Evolutionary conservation across 2,797 vertebrate species (phyloP), one percentile per base, ranked within the genome.

Genomic region (Selene dorsalis): DNA sequence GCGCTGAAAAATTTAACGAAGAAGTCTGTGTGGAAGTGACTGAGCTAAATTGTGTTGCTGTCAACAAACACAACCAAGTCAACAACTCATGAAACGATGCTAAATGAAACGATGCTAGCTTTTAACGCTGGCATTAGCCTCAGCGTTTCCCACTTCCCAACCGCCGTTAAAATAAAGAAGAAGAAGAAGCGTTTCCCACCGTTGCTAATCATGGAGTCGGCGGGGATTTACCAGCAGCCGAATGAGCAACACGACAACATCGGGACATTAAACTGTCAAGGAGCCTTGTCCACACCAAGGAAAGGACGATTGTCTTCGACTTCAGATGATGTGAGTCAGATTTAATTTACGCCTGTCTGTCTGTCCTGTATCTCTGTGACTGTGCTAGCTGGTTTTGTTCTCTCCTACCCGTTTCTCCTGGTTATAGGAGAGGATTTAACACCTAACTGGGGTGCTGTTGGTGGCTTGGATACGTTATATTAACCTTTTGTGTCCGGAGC

Each of bases 281-380:
- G 38, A 60, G n/a, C 20, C 26, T 38, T 4, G 32, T 12, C 11
- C 12, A 1, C n/a, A 22, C 1, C n/a, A 30, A 50, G 6, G 32
- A n/a, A 6, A 32, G 16, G 12, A 50, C 5, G 22, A 20, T 38
- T 20, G 11, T 52, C 56, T 13, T 60, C 12, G 57, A 35, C 28
- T 0, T 68, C n/a, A 20, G 30, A 14, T 14, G 45, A 48, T 0
- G 77, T 69, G 45, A 80, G 70, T 73, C 26, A 43, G 1, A 38
- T 20, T 32, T 2, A 28, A 17, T 28, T 50, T 2, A 7, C 32
- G 14, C 35, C 3, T 24, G 18, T n/a, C n/a, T 30, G 18, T 43
- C 14, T 43, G 12, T 41, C 4, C 41, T 52, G n/a, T 52, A 9
- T 52, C 10, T 50, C n/a, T 52, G n/a, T 24, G 48, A 3, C 10